These are phyloP conservation scores for Equus quagga DNA, from an alignment of 2,113 vertebrate species.

Conservation along the genomic window DNA sequence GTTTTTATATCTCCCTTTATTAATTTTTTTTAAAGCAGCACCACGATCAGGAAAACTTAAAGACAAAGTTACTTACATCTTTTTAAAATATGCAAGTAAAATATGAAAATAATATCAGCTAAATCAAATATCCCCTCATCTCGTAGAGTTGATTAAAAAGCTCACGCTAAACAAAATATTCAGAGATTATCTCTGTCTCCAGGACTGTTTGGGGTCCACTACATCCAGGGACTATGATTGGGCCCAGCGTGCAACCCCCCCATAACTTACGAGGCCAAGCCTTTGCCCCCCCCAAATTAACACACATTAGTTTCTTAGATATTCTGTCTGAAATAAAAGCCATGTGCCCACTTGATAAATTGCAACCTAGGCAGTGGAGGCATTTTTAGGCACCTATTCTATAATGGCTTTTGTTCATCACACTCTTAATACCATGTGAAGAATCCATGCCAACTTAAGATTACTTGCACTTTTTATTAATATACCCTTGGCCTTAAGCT, in stretches of 20 bases:
- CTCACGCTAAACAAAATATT: neutral
- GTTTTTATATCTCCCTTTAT: neutral
- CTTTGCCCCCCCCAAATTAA: neutral
- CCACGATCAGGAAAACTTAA: neutral
- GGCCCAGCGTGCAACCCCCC: neutral
- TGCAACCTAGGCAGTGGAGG: neutral
- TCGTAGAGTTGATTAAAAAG: neutral
- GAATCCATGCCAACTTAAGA: neutral
- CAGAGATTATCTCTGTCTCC: neutral
- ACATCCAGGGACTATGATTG: neutral
- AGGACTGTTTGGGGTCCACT: neutral
- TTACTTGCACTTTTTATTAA: neutral
- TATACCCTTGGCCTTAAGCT: neutral
- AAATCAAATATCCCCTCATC: neutral
- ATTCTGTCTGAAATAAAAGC: neutral
- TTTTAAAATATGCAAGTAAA: constrained; percentile 13
- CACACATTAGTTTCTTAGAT: neutral
- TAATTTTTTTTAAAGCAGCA: neutral
- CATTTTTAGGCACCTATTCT: neutral
- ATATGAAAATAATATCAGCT: neutral
- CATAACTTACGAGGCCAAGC: neutral
- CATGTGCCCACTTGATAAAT: neutral
- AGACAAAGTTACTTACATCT: neutral
- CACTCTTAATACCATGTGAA: neutral
- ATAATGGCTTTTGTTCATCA: neutral